Conservation (phyloP, 2,797 vertebrate species). For the Merluccius polli region DNA sequence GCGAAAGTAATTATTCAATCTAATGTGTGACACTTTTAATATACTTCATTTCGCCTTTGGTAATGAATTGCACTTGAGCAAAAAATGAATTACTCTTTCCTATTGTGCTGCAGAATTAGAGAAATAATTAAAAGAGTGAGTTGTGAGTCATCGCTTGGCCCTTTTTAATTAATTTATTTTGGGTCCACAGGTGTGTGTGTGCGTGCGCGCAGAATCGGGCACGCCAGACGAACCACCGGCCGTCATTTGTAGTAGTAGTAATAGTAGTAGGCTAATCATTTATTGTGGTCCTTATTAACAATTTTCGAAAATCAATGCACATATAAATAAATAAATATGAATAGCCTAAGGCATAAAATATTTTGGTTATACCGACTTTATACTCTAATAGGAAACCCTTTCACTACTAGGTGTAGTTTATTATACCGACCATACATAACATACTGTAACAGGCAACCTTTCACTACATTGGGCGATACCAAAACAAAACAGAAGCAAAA, state of each 20-base stretch:
- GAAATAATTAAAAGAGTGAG: conserved; percentile 53
- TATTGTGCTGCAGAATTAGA: conserved; percentile 54
- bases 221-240: too few relatives aligned
- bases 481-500: background rate
- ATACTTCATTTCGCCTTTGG: conserved; percentile 55
- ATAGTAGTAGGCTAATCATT: too few relatives aligned
- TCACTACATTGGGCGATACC: background rate
- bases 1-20: conserved; percentile 61
- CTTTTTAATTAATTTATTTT: conserved; percentile 14
- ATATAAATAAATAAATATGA: background rate
- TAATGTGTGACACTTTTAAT: conserved; percentile 64
- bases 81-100: conserved; percentile 57
- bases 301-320: background rate
- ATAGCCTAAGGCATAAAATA: background rate
- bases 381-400: too few relatives aligned
- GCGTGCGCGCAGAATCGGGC: too few relatives aligned
- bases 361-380: background rate
- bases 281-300: too few relatives aligned
- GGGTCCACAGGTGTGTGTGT: conserved; percentile 16
- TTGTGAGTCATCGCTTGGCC: conserved; percentile 23
- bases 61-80: conserved; percentile 60
- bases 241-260: too few relatives aligned
- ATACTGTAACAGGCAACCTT: too few relatives aligned
- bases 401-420: background rate
- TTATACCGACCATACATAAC: background rate